Percentiles rank a stretch among this genome's conserved stretches.
These are phyloP conservation scores for Sialis fuliginosa DNA, from an alignment of 2,888 invertebrate genomes.

Conservation along the genomic window DNA sequence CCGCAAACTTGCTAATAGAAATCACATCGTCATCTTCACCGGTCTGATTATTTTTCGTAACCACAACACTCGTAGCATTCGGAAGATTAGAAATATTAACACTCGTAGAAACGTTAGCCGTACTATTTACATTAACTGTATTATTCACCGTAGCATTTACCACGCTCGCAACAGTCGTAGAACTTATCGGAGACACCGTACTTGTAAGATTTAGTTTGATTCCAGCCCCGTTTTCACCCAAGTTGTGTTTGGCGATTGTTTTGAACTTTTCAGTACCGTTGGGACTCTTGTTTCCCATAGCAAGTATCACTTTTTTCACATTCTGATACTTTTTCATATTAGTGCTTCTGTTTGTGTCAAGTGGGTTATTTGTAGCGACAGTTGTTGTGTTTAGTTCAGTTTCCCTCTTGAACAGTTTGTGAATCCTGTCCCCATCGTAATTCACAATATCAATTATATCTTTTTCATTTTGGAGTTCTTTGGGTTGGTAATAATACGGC, in stretches of 20 bases:
- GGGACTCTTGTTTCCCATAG: too few relatives aligned
- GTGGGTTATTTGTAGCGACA: too few relatives aligned
- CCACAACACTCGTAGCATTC: background rate
- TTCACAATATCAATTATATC: too few relatives aligned
- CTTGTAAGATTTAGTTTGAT: conserved; percentile 17
- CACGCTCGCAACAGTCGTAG: background rate
- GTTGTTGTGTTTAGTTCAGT: too few relatives aligned
- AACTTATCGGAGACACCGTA: conserved; percentile 12
- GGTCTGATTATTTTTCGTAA: conserved; percentile 4
- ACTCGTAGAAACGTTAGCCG: conserved; percentile 5
- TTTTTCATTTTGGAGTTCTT: too few relatives aligned
- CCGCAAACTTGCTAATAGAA: conserved; percentile 21
- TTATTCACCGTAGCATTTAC: background rate
- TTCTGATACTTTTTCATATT: too few relatives aligned
- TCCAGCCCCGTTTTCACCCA: conserved; percentile 32
- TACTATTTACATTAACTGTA: background rate
- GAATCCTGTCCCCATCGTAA: too few relatives aligned
- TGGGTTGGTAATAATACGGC: too few relatives aligned
- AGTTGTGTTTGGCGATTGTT: conserved; percentile 12
- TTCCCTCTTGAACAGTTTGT: too few relatives aligned
- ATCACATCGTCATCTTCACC: conserved; percentile 17
- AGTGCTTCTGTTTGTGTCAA: too few relatives aligned
- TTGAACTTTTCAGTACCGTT: background rate
- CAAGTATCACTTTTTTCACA: too few relatives aligned
- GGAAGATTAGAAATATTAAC: background rate